Evolutionary conservation across 2,113 vertebrate genomes (phyloP), one percentile per base, ranked within the genome.

Genomic region (Acanthochromis polyacanthus): DNA sequence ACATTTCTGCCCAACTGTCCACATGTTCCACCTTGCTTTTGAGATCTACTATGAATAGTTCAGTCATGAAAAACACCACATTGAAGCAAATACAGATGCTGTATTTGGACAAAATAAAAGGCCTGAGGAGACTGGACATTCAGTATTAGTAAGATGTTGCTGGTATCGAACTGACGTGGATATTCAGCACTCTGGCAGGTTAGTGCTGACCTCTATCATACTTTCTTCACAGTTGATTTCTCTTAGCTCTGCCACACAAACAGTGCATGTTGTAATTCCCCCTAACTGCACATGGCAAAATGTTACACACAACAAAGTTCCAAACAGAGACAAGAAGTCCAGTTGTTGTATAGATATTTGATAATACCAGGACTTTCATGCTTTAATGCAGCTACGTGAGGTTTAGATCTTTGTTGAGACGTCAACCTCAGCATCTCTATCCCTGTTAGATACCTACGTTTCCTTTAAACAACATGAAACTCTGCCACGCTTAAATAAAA

Each of bases 401-500:
- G 28, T 75, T 38, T 38, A 65, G 15, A 36, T 57, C 15, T 25
- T 48, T 40, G 20, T 20, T 4, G 12, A 53, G 23, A 69, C n/a
- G 3, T 45, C 38, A 4, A 7, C 38, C 20, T 64, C 66, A 15
- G n/a, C 12, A 0, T 4, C 16, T 4, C 16, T 45, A 3, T 51
- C 16, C 45, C 11, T 0, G 19, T 51, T 56, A 2, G 15, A 51
- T 62, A 25, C 51, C 51, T 12, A 3, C 22, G 16, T 38, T 67
- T 51, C 48, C 19, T 25, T 22, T 9, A 57, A 60, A 61, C 53
- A 25, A 30, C 23, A 52, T 25, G 60, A 46, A 68, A 52, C 61
- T 36, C 20, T 45, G 53, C 66, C 71, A 82, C 58, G 16, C 69
- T 60, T 72, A 23, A 83, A 38, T 80, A 11, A 69, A 72, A 69